Evolutionary conservation across 2,797 vertebrate genomes (phyloP).

Genomic region (Alcedo atthis): DNA sequence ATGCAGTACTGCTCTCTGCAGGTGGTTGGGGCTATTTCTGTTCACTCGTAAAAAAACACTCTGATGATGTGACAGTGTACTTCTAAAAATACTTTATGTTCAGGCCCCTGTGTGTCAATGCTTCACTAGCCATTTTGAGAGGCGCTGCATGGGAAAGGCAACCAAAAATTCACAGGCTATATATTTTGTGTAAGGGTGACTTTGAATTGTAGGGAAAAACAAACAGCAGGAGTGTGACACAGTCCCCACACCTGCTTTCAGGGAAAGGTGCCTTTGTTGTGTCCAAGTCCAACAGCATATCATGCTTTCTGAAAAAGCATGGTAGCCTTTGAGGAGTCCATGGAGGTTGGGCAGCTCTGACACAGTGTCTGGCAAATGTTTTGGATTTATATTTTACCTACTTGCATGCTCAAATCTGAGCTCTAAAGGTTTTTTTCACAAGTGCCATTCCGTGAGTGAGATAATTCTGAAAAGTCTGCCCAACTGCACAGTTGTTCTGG

Average conservation of each 20-base stretch:
- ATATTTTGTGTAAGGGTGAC: background rate
- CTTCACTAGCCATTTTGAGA: background rate
- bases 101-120: accelerated
- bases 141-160: background rate
- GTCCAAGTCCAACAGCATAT: accelerated
- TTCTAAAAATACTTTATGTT: background rate
- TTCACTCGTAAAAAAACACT: background rate
- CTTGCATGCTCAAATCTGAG: too few relatives aligned
- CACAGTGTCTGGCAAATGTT: background rate
- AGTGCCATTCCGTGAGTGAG: background rate
- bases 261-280: background rate
- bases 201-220: background rate
- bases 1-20: background rate
- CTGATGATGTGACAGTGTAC: accelerated
- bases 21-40: background rate
- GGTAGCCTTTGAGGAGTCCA: accelerated
- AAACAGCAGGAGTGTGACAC: accelerated
- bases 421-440: background rate
- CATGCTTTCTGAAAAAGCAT: background rate
- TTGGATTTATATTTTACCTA: background rate
- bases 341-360: background rate
- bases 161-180: background rate
- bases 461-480: background rate
- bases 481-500: background rate
- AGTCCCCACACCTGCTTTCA: too few relatives aligned